Percentiles rank a stretch among this genome's conserved stretches.
phyloP scores from a whole-genome alignment of 2,888 invertebrate genomes.

The Timema cristinae region DNA sequence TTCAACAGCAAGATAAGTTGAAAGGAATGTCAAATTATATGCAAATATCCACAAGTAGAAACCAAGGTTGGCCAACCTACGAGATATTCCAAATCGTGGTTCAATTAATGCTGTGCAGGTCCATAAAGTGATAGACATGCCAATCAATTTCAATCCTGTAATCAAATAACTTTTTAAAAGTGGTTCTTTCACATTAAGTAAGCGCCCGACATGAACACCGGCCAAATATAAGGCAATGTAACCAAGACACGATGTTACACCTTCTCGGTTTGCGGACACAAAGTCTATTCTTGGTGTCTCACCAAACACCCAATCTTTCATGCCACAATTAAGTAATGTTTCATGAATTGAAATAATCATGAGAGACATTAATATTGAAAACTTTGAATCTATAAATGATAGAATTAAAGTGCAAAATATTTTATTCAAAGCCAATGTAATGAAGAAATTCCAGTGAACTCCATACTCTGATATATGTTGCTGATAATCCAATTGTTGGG shows the following conservation, averaged over 20 bases:
- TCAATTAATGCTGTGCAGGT: constrained; percentile 27
- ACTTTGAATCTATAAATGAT: constrained; percentile 49
- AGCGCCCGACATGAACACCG: constrained; percentile 60
- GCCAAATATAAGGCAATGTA: constrained; percentile 80
- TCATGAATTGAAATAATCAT: constrained; percentile 62
- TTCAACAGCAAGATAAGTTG: constrained; percentile 55
- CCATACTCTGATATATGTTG: constrained; percentile 93
- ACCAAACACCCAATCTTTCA: constrained; percentile 69
- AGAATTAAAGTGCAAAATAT: constrained; percentile 62
- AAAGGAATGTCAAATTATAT: constrained; percentile 54
- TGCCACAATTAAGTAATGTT: constrained; percentile 53
- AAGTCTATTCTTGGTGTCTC: constrained; percentile 55
- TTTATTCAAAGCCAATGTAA: constrained; percentile 83
- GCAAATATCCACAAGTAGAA: constrained; percentile 76
- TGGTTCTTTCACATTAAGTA: constrained; percentile 44
- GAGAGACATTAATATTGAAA: constrained; percentile 54
- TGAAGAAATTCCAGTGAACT: constrained; percentile 97
- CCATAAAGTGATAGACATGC: constrained; percentile 44
- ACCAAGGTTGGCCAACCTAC: constrained; percentile 77
- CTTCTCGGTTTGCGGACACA: constrained; percentile 85
- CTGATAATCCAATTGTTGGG: constrained; percentile 71
- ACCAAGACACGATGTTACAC: constrained; percentile 78
- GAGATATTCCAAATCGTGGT: constrained; percentile 58
- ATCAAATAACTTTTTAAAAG: constrained; percentile 34
- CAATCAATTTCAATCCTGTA: constrained; percentile 31